phyloP scores from a whole-genome alignment of 2,888 invertebrate species.

The Cheilosia scutellata region DNA sequence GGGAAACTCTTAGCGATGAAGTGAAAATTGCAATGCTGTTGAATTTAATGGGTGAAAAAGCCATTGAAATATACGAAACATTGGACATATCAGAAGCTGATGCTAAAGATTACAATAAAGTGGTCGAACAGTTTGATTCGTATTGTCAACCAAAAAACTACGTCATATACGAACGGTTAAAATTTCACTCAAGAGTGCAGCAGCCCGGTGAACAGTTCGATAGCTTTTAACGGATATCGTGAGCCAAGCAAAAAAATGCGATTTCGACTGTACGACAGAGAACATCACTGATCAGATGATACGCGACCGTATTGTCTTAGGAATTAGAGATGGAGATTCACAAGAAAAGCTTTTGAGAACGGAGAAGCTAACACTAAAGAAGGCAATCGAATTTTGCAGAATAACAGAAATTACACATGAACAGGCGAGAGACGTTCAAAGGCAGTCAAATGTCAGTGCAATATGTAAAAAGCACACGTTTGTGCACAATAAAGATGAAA shows the following conservation, averaged over 20 bases:
- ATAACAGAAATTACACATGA: slow-evolving; percentile 11
- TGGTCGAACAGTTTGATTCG: slow-evolving; percentile 26
- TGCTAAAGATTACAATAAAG: slow-evolving; percentile 20
- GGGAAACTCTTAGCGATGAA: neutral
- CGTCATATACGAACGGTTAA: slow-evolving; percentile 39
- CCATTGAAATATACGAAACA: slow-evolving; percentile 7
- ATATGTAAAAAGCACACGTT: neutral
- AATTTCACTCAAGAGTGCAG: slow-evolving; percentile 28
- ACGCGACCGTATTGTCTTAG: slow-evolving; percentile 40
- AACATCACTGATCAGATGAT: slow-evolving; percentile 35
- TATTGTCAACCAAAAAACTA: slow-evolving; percentile 44
- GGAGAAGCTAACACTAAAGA: slow-evolving; percentile 5
- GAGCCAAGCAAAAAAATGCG: slow-evolving; percentile 43
- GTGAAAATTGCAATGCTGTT: slow-evolving; percentile 18
- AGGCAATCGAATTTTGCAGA: slow-evolving; percentile 13
- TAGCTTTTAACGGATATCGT: slow-evolving; percentile 41
- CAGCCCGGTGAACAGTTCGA: slow-evolving; percentile 38
- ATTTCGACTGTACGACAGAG: slow-evolving; percentile 18
- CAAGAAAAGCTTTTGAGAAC: slow-evolving; percentile 19
- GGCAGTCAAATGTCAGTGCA: slow-evolving; percentile 10
- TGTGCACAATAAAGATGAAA: no score
- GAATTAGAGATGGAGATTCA: slow-evolving; percentile 22
- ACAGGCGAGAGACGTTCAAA: slow-evolving; percentile 3
- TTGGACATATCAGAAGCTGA: slow-evolving; percentile 1
- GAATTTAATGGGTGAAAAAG: slow-evolving; percentile 19